phyloP scores from a whole-genome alignment of 2,888 invertebrate species.

The Drosophila parthenogenetica region DNA sequence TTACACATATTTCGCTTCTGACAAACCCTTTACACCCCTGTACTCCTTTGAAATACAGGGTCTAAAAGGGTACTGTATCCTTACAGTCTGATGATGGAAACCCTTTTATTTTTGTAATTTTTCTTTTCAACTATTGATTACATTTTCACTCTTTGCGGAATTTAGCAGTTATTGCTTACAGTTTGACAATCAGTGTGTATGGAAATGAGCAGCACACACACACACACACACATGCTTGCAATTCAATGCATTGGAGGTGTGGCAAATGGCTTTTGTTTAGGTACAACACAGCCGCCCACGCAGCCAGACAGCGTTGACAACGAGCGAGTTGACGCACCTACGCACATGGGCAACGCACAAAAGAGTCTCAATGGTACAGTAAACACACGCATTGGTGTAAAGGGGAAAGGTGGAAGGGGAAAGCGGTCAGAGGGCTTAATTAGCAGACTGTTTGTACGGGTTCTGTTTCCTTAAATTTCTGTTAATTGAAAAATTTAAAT shows the following conservation, averaged over 20 bases:
- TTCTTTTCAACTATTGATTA: too few relatives aligned
- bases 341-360: constrained; percentile 26
- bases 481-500: too few relatives aligned
- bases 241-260: constrained; percentile 16
- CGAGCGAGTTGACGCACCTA: constrained; percentile 36
- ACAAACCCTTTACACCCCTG: too few relatives aligned
- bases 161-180: constrained; percentile 3
- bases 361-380: constrained; percentile 42
- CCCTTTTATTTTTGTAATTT: too few relatives aligned
- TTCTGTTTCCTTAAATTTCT: too few relatives aligned
- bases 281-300: constrained; percentile 24
- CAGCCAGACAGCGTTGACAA: constrained; percentile 31
- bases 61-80: too few relatives aligned
- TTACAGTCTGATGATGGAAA: too few relatives aligned
- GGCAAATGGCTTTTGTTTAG: constrained; percentile 29
- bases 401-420: too few relatives aligned
- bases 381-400: neutral
- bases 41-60: too few relatives aligned
- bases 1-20: too few relatives aligned
- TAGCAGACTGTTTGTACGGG: neutral
- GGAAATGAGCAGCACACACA: neutral
- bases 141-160: too few relatives aligned
- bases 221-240: constrained; percentile 12
- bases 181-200: constrained; percentile 17
- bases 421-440: neutral